Conservation (phyloP, 2,888 invertebrate species). For the Microplitis deprimator region DNA sequence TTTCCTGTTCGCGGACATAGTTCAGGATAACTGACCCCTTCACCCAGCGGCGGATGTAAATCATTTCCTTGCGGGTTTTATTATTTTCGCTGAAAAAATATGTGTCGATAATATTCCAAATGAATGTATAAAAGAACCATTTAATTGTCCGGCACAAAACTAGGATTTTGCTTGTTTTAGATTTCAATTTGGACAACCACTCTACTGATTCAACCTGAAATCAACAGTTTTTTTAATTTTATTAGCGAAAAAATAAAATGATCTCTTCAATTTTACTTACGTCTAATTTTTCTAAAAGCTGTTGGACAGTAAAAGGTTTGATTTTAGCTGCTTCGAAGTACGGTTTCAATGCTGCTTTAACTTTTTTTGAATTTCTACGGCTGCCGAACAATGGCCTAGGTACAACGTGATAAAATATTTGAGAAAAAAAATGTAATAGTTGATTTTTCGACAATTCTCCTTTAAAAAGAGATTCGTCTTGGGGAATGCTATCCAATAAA, state of each 20-base stretch:
- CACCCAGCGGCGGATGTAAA: constrained; percentile 6
- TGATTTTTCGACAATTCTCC: constrained; percentile 10
- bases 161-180: neutral
- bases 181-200: constrained; percentile 9
- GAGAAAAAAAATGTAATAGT: neutral
- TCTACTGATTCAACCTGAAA: constrained; percentile 1
- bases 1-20: neutral
- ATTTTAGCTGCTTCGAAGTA: constrained; percentile 3
- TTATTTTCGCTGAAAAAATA: constrained; percentile 13
- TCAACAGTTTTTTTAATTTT: neutral
- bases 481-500: neutral
- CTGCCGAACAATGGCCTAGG: constrained; percentile 6
- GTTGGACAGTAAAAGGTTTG: constrained; percentile 1
- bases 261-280: neutral
- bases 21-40: neutral
- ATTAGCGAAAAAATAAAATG: neutral
- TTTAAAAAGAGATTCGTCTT: constrained; percentile 1
- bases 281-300: neutral
- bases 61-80: constrained; percentile 3
- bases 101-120: constrained; percentile 8
- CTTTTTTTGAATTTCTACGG: neutral
- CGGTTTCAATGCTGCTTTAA: neutral
- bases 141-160: neutral
- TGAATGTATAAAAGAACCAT: constrained; percentile 21
- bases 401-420: constrained; percentile 1